These are phyloP conservation scores for Linepithema humile DNA, from an alignment of 1,140 invertebrate species.

Conservation along the genomic window DNA sequence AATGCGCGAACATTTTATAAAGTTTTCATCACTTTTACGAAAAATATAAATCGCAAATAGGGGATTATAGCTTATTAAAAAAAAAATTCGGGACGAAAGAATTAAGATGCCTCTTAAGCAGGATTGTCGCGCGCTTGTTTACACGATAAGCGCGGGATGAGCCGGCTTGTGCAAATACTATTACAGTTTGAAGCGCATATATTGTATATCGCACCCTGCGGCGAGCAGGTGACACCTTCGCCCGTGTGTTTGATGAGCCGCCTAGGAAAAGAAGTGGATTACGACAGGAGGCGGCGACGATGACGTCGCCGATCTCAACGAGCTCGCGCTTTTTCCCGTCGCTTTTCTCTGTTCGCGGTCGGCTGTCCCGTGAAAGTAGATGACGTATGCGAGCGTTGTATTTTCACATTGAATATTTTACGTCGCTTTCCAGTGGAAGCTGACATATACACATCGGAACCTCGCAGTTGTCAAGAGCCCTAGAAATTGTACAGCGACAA, in stretches of 20 bases:
- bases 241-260: conserved; percentile 28
- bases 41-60: background rate
- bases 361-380: background rate
- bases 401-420: conserved; percentile 46
- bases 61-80: background rate
- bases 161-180: conserved; percentile 13
- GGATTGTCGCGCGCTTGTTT: conserved; percentile 35
- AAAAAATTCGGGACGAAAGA: background rate
- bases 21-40: background rate
- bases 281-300: conserved; percentile 7
- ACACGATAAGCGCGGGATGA: conserved; percentile 8
- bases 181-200: background rate
- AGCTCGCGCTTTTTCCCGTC: background rate
- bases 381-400: conserved; percentile 19
- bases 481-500: background rate
- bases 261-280: conserved; percentile 6
- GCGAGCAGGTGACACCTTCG: conserved; percentile 25
- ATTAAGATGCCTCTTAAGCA: conserved; percentile 12
- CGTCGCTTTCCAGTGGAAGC: background rate
- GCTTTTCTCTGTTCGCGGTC: background rate
- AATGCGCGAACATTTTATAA: background rate
- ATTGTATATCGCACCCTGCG: background rate
- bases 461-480: background rate
- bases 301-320: conserved; percentile 11
- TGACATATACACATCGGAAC: background rate